Conservation (phyloP, 1,140 invertebrate genomes). For the Zaprionus vittiger region DNA sequence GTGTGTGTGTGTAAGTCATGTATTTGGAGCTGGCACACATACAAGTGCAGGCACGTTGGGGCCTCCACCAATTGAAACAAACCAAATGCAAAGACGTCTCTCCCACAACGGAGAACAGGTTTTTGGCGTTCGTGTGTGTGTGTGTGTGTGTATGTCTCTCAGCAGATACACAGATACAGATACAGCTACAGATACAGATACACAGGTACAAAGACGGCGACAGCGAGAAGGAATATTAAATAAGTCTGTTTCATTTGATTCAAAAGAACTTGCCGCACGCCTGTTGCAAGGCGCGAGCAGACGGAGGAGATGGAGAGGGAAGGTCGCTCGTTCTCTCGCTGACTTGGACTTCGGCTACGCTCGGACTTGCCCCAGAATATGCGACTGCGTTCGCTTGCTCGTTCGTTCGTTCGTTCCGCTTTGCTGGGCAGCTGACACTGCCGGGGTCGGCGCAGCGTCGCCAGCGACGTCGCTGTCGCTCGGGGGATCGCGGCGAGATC, state of each 20-base stretch:
- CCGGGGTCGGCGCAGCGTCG: constrained; percentile 17
- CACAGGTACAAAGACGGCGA: constrained; percentile 6
- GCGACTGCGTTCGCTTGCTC: constrained; percentile 30
- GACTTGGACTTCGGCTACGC: constrained; percentile 21
- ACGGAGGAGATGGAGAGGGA: not conserved
- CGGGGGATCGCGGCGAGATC: not conserved
- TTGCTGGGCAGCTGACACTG: constrained; percentile 73
- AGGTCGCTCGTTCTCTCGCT: not conserved
- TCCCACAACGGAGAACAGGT: constrained; percentile 79
- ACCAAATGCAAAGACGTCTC: constrained; percentile 79
- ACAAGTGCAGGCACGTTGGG: constrained; percentile 46
- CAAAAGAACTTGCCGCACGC: constrained; percentile 75
- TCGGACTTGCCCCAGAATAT: constrained; percentile 43
- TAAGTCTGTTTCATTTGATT: constrained; percentile 78
- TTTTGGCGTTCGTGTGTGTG: constrained; percentile 33
- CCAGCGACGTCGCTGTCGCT: not conserved
- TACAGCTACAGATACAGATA: constrained; percentile 15
- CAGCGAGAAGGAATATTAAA: constrained; percentile 70
- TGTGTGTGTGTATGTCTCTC: constrained; percentile 31
- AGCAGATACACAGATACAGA: constrained; percentile 13
- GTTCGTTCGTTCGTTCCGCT: constrained; percentile 63
- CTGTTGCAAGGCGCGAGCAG: constrained; percentile 23
- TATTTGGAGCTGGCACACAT: constrained; percentile 59
- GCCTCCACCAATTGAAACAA: constrained; percentile 80
- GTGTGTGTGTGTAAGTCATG: constrained; percentile 33